Percentiles rank a stretch among this genome's conserved stretches.
Evolutionary conservation across 2,113 vertebrate genomes (phyloP).

Genomic region (Corythaeola cristata): DNA sequence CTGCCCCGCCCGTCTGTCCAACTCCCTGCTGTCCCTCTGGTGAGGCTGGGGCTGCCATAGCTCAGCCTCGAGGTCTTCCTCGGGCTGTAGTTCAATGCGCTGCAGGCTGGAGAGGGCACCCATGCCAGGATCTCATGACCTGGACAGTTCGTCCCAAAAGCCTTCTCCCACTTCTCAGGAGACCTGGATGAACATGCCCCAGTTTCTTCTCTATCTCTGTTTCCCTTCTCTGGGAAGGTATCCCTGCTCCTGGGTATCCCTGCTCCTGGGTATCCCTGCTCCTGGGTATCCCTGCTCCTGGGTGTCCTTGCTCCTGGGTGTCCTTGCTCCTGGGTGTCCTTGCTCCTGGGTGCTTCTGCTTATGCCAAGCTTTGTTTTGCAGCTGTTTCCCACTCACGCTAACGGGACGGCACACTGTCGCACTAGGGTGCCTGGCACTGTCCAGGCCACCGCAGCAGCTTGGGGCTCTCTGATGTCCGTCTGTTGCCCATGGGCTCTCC

Average conservation of each 20-base stretch:
- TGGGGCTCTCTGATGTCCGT: not conserved
- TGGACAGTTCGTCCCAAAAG: not conserved
- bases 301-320: too few relatives aligned
- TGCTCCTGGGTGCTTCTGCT: not conserved
- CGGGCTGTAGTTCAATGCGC: too few relatives aligned
- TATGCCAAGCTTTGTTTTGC: not conserved
- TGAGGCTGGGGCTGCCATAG: not conserved
- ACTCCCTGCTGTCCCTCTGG: not conserved
- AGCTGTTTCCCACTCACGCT: not conserved
- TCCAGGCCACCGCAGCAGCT: not conserved
- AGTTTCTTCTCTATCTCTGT: not conserved
- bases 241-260: too few relatives aligned
- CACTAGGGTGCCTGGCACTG: not conserved
- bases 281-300: too few relatives aligned
- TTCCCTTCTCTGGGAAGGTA: not conserved
- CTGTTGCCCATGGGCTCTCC: not conserved
- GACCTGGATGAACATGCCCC: not conserved
- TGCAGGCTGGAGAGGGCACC: not conserved
- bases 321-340: too few relatives aligned
- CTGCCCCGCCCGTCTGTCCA: not conserved
- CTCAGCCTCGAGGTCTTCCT: not conserved
- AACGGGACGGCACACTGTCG: too few relatives aligned
- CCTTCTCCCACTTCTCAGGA: not conserved
- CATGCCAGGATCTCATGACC: not conserved
- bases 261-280: too few relatives aligned